Percentiles rank a stretch among this genome's conserved stretches.
These are phyloP conservation scores for Porphyrio hochstetteri DNA, from an alignment of 2,113 vertebrate genomes.

Conservation along the genomic window DNA sequence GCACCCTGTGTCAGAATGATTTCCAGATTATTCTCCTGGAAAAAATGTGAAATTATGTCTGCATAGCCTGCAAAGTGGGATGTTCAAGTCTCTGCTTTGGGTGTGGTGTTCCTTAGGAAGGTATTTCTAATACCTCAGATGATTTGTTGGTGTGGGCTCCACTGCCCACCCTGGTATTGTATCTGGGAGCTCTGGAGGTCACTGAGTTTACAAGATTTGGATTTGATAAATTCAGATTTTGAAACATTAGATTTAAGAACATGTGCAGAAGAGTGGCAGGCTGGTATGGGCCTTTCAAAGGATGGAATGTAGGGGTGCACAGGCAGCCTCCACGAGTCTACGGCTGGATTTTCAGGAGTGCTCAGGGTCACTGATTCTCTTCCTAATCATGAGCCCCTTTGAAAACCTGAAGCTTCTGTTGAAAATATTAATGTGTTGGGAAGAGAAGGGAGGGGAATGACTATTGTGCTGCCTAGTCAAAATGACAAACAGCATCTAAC, in stretches of 20 bases:
- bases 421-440: slow-evolving; percentile 1
- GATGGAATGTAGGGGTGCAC: not conserved
- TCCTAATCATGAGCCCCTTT: not conserved
- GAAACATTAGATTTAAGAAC: not conserved
- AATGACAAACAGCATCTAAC: not conserved
- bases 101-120: not conserved
- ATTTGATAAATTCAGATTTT: not conserved
- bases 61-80: not conserved
- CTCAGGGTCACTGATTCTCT: not conserved
- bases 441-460: not conserved
- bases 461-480: slow-evolving; percentile 6
- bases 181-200: not conserved
- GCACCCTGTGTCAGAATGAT: not conserved
- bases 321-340: not conserved
- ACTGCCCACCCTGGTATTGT: not conserved
- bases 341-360: not conserved
- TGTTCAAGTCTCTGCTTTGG: not conserved
- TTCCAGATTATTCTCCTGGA: not conserved
- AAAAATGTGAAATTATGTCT: not conserved
- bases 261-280: not conserved
- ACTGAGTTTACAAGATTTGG: not conserved
- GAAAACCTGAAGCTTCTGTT: not conserved
- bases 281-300: not conserved
- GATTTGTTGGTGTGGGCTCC: not conserved
- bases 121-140: not conserved